Base-by-base conservation (phyloP, 1,140 invertebrate species). In the Drosophila repletoides region DNA sequence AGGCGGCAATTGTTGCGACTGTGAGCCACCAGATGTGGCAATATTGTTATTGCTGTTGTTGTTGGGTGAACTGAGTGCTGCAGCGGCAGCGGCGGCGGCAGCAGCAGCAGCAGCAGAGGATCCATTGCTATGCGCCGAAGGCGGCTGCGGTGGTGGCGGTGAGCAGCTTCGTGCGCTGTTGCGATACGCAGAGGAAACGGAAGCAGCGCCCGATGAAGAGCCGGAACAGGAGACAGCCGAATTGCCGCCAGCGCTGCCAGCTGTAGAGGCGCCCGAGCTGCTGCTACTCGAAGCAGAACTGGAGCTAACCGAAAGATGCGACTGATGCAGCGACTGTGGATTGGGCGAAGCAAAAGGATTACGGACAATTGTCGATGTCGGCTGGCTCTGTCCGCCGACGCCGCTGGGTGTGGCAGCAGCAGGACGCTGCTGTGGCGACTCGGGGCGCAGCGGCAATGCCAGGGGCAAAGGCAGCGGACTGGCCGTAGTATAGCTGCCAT, bases 391-490 rank as follows among this genome's bases (percentile, higher is more conserved):
- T 14, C 53, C 14, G 1, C n/a, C 7, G 22, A 52, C 14, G 1
- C n/a, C 7, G 22, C 14, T 52, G 5, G 67, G 60, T 9, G 64
- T 75, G 5, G 40, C 40, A 1, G 26, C 22, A 12, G 24, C 15
- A 10, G 5, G 12, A 10, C 3, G 38, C n/a, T 21, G 60, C 2
- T 45, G 3, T 36, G 48, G 67, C 0, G 76, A 69, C 6, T 76
- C 83, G 0, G 31, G 33, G 7, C 74, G 74, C 58, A 89, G 91
- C 88, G 91, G 80, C 76, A 51, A 5, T 6, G 28, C 68, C 52
- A 87, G 91, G 88, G 91, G 74, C 75, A 88, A 90, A 84, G 91
- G 80, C 76, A 92, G 88, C 90, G 91, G 91, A 91, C 88, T 91
- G 88, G 84, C 91, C 65, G 72, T 91, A 83, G 69, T 91, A 90